Evolutionary conservation across 2,888 invertebrate genomes (phyloP).

Genomic region (Stenchaetothrips biformis): DNA sequence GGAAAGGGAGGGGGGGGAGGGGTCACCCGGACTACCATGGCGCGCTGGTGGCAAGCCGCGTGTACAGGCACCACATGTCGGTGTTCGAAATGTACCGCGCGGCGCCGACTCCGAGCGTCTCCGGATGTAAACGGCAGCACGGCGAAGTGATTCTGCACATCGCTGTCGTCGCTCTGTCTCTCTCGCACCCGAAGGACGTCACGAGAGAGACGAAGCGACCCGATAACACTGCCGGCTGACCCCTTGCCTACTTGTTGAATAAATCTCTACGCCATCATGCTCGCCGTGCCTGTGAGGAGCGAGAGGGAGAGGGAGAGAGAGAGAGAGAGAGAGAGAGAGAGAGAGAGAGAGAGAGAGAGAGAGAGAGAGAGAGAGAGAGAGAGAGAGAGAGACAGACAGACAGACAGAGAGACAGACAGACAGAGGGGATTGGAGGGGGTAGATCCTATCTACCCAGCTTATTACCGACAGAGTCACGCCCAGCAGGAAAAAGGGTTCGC

Average conservation of each 20-base stretch:
- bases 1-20: neutral
- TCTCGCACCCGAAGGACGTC: neutral
- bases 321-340: constrained; percentile 29
- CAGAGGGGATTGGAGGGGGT: neutral
- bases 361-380: constrained; percentile 25
- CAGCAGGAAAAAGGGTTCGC: constrained; percentile 29
- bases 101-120: too few relatives aligned
- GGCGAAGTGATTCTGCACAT: too few relatives aligned
- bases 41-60: neutral
- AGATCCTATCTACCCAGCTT: too few relatives aligned
- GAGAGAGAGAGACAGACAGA: neutral
- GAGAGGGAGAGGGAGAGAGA: constrained; percentile 36
- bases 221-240: neutral
- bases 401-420: neutral
- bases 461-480: constrained; percentile 29
- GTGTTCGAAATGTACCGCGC: too few relatives aligned
- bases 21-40: neutral
- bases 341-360: constrained; percentile 30
- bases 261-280: neutral
- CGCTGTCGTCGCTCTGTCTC: too few relatives aligned
- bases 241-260: neutral
- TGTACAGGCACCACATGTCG: too few relatives aligned
- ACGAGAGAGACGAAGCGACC: neutral
- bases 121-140: too few relatives aligned
- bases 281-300: neutral